Base-by-base conservation (phyloP, 2,797 vertebrate genomes). In the Hippoglossus hippoglossus region DNA sequence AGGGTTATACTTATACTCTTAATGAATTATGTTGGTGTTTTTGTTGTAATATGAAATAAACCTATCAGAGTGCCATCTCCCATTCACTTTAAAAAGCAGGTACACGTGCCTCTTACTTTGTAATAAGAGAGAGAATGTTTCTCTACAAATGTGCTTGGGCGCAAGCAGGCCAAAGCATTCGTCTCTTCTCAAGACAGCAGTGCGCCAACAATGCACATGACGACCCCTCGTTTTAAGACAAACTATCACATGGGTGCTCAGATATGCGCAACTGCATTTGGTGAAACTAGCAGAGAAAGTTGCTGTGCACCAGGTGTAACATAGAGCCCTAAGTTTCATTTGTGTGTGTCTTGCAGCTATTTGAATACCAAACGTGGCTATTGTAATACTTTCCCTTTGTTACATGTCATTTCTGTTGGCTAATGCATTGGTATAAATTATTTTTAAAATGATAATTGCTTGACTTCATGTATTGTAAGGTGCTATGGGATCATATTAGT, bases 401-500 rank as follows among this genome's bases (percentile, higher is more conserved):
- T 70, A 73, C 22, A 13, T 70, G 63, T 76, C 6, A 56, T 78
- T 67, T 73, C 44, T 74, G 54, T 65, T 70, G 69, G 41, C 51
- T 65, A 51, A 67, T 49, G 65, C 58, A 67, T 77, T 2, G 24
- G 16, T 64, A 56, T 77, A 80, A 79, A 71, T 81, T 60, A 57
- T 84, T 83, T 79, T 71, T 70, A 41, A 47, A 73, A 71, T 24
- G 16, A 75, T 61, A 6, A 54, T 11, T 54, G 41, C 24, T 59
- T 78, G 47, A 63, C 24, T 69, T 78, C 26, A 51, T 80, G 53
- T 63, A 55, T 34, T 19, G 19, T 52, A 60, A 60, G 67, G 11
- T 26, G 34, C 41, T 36, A 8, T 73, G 5, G 50, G 54, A 71
- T 63, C 51, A 41, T 67, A 3, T 53, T 41, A 28, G 36, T 57